Evolutionary conservation across 2,888 invertebrate species (phyloP), one percentile per base, ranked within the genome.

Genomic region (Macroteleia sp.): DNA sequence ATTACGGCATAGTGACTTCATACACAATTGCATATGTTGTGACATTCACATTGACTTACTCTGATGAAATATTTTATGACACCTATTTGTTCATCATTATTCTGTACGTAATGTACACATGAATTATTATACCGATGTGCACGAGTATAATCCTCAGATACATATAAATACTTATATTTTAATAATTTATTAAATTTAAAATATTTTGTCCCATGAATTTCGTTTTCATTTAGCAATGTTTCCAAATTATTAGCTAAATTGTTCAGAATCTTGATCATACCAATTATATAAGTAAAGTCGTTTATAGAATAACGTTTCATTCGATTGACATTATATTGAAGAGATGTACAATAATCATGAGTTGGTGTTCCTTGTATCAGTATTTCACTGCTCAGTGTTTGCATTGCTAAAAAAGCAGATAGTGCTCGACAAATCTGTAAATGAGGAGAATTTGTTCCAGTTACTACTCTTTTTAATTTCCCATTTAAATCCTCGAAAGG

Each of bases 401-500:
- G 4, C 32, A 32, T 32, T 8, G 5, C 36, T 8, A 36, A 36
- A 14, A 36, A 12, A 14, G 14, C 14, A 14, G 36, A 36, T 8
- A 36, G 8, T 4, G 12, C 2, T 14, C 14, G 2, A 36, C 14
- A 36, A 14, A 36, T 36, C 8, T 36, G 36, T 36, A 36, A 36
- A 36, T 36, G 12, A 5, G 36, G 36, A 14, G 36, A 2, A 14
- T 36, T 36, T 2, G 14, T 36, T 14, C 36, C 36, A 36, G 36
- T 36, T 5, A 36, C 14, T 36, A 36, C 2, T 36, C 14, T 36
- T 36, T 61, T 74, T 50, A 30, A 30, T 3, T 46, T 9, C 3
- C 74, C 74, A 44, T 67, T 66, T 22, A 66, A 25, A 39, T 57
- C 44, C 44, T 73, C 66, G 8, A 66, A 52, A 6, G 64, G 64